Percentiles rank a stretch among this genome's conserved stretches.
phyloP scores from a whole-genome alignment of 2,888 invertebrate species.

The Hypercompe scribonia region DNA sequence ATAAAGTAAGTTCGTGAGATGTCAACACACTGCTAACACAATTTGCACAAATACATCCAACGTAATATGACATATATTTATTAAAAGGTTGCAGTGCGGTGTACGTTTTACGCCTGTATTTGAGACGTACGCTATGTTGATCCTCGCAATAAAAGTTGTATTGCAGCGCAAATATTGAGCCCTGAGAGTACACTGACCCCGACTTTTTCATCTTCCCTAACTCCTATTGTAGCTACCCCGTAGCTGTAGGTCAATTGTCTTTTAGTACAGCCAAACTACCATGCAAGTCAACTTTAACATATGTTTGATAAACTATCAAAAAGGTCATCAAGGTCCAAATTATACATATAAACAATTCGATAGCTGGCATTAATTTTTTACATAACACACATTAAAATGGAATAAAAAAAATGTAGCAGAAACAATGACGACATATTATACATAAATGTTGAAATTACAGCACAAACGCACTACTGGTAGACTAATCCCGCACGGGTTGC shows the following conservation, averaged over 20 bases:
- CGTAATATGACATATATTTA: constrained; percentile 61
- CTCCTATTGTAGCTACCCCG: constrained; percentile 69
- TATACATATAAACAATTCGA: constrained; percentile 47
- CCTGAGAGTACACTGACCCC: constrained; percentile 72
- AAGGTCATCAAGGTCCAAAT: too few relatives aligned
- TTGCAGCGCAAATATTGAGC: constrained; percentile 81
- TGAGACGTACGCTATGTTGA: constrained; percentile 70
- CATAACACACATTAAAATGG: constrained; percentile 49
- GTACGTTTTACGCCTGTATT: constrained; percentile 64
- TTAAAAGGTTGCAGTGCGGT: constrained; percentile 61
- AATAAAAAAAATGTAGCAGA: constrained; percentile 63
- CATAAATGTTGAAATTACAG: constrained; percentile 67
- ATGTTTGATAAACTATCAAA: constrained; percentile 41
- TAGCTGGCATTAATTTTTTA: constrained; percentile 36
- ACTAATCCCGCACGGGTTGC: constrained; percentile 74
- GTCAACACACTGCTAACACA: constrained; percentile 39
- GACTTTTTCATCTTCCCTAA: constrained; percentile 77
- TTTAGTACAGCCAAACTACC: constrained; percentile 59
- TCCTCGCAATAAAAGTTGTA: constrained; percentile 80
- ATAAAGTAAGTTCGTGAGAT: constrained; percentile 40
- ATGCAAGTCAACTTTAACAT: constrained; percentile 50
- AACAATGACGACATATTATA: constrained; percentile 72
- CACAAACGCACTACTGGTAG: constrained; percentile 73
- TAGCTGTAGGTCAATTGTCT: constrained; percentile 80
- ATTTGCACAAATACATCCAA: constrained; percentile 49